Evolutionary conservation across 2,797 vertebrate species (phyloP).

Genomic region (Gymnoscopelus microlampas): DNA sequence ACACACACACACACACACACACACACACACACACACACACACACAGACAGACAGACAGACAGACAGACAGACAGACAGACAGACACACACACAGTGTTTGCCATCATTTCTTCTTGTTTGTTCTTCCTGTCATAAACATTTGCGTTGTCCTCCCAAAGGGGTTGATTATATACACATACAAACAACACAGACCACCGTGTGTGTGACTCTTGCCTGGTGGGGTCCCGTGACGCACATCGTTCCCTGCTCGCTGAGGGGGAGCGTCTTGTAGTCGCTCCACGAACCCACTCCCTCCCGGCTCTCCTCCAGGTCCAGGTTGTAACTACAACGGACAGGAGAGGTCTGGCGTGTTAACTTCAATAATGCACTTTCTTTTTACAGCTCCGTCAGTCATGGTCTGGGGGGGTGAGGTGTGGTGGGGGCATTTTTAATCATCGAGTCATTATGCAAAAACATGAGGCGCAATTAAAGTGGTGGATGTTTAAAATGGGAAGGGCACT

Average conservation of each 20-base stretch:
- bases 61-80: conserved; percentile 1
- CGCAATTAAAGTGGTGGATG: conserved; percentile 22
- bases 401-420: neutral
- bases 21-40: conserved; percentile 7
- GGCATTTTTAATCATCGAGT: neutral
- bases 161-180: neutral
- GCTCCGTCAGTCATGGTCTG: conserved; percentile 15
- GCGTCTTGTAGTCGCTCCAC: conserved; percentile 88
- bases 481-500: neutral
- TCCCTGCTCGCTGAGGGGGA: conserved; percentile 79
- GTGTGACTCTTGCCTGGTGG: conserved; percentile 79
- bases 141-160: neutral
- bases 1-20: conserved; percentile 20
- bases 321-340: conserved; percentile 65
- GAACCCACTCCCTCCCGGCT: conserved; percentile 78
- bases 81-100: neutral
- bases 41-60: conserved; percentile 1
- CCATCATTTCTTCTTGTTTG: neutral
- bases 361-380: conserved; percentile 11
- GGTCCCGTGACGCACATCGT: conserved; percentile 77
- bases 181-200: neutral
- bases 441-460: conserved; percentile 23
- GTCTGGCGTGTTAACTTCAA: conserved; percentile 5
- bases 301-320: conserved; percentile 83
- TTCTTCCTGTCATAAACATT: neutral